These are phyloP conservation scores for Bos javanicus DNA, from an alignment of 2,113 vertebrate genomes.

Conservation along the genomic window DNA sequence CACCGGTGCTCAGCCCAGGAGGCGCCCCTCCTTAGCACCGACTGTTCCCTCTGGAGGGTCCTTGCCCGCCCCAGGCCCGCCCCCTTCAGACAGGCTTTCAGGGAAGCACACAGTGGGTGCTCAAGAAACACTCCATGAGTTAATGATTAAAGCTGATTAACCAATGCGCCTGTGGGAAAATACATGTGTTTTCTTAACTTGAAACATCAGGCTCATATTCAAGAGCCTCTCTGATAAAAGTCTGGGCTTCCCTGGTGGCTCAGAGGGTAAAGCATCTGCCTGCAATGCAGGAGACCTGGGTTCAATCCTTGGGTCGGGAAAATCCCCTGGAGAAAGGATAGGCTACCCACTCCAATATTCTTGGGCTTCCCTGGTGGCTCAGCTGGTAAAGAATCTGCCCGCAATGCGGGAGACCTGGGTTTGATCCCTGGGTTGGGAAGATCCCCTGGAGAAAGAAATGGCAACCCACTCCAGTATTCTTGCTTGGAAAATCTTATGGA, in stretches of 20 bases:
- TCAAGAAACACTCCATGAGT: not conserved
- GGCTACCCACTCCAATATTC: not conserved
- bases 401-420: too few species aligned
- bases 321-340: not conserved
- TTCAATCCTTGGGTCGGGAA: not conserved
- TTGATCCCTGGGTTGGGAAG: too few species aligned
- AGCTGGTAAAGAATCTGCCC: too few species aligned
- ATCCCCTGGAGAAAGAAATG: too few species aligned
- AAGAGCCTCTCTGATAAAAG: not conserved
- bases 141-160: not conserved
- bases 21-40: not conserved
- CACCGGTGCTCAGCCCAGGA: not conserved
- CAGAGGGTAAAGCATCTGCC: not conserved
- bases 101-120: not conserved
- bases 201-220: not conserved
- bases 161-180: not conserved
- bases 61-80: not conserved
- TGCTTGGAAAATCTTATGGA: not conserved
- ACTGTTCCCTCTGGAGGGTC: not conserved
- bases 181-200: not conserved
- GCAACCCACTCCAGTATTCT: not conserved
- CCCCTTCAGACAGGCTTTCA: not conserved
- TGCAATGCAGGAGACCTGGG: rapidly evolving
- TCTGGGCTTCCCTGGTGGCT: not conserved
- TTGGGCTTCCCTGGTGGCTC: too few species aligned